These are phyloP conservation scores for Brachionus manjavacas DNA, from an alignment of 1,140 invertebrate species.

Conservation along the genomic window DNA sequence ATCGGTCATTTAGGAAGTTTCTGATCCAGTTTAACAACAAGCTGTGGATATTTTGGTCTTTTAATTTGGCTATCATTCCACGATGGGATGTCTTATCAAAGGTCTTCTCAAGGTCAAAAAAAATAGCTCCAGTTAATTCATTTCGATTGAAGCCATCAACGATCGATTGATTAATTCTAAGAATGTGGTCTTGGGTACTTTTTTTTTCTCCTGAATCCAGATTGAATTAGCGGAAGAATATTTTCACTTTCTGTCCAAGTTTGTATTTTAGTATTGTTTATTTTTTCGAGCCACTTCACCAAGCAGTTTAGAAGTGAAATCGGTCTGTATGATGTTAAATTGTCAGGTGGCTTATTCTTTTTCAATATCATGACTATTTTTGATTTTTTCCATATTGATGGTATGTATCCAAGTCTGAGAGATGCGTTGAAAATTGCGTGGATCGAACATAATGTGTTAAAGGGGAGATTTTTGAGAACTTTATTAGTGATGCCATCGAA, in stretches of 20 bases:
- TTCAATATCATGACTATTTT: constrained; percentile 43
- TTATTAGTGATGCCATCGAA: background rate
- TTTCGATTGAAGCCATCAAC: constrained; percentile 49
- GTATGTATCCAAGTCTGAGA: background rate
- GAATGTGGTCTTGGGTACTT: constrained; percentile 51
- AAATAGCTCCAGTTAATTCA: constrained; percentile 46
- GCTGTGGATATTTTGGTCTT: background rate
- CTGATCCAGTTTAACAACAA: background rate
- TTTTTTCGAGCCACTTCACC: constrained; percentile 39
- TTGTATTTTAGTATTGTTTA: constrained; percentile 27
- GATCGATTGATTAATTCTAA: constrained; percentile 50
- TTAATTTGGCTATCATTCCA: constrained; percentile 51
- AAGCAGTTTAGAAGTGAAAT: constrained; percentile 41
- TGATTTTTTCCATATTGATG: constrained; percentile 42
- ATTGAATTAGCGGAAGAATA: constrained; percentile 23
- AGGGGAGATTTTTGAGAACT: constrained; percentile 7
- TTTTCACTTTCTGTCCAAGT: constrained; percentile 3
- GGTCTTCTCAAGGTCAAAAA: constrained; percentile 56
- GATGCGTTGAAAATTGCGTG: background rate
- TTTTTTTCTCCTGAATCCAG: constrained; percentile 49
- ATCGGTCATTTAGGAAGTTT: background rate
- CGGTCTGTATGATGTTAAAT: constrained; percentile 40
- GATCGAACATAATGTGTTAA: background rate
- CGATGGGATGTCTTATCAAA: constrained; percentile 55
- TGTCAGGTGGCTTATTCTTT: constrained; percentile 31